Base-by-base conservation (phyloP, 2,113 vertebrate genomes). In the Stercorarius parasiticus region DNA sequence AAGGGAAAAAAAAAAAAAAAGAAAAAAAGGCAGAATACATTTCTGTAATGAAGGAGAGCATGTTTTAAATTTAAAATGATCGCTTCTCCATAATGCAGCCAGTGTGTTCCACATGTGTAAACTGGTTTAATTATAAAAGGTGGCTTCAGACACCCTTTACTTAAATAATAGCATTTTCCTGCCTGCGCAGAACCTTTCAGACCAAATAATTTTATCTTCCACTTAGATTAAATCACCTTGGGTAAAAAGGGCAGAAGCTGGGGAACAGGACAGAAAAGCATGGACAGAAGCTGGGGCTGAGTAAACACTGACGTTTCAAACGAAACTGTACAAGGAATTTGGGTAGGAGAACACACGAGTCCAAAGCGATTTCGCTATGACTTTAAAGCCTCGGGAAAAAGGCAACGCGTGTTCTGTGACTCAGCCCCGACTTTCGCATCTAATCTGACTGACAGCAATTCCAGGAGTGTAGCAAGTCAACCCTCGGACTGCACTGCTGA, bases 21-120 rank as follows among this genome's bases (percentile, higher is more conserved):
- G 7, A 56, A 10, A 52, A 78, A 58, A 55, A 32, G 9, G 23
- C 77, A 81, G 62, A 97, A 71, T 92, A 47, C 50, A 38, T 95
- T 97, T 96, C 70, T 93, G 32, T 82, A 65, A 87, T 88, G 92
- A 93, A 55, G n/a, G 49, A 87, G 11, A 72, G 27, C 34, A 45
- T 80, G 92, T 86, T 95, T 95, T 64, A 88, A 69, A 86, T 92
- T 56, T 88, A 72, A 89, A 94, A 65, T 65, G 0, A 59, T 82
- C 3, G 3, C 53, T 93, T 89, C 42, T 55, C 42, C 17, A 0
- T 86, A 74, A 69, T 13, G 58, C 49, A 82, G 77, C 40, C 62
- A 42, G 71, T 2, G 4, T 76, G 66, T 45, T 92, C 62, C 92
- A 74, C 58, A 8, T 27, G 25, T 30, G 52, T 72, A 62, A 84